Conservation (phyloP, 2,888 invertebrate genomes). For the Osedax fenrisi region DNA sequence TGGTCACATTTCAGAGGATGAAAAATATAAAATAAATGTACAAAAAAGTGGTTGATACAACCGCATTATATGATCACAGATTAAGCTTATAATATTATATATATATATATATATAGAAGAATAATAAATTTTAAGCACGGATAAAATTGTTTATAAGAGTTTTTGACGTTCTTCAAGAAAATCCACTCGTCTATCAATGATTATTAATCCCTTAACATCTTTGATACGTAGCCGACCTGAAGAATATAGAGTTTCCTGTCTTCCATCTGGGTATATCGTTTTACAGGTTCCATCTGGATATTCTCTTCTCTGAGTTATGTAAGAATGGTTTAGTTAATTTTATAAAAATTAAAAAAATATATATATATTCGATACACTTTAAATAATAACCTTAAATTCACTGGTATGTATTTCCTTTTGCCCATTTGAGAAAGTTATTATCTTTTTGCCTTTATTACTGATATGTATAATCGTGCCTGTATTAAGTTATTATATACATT, state of each 20-base stretch:
- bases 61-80: no score
- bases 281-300: slow-evolving; percentile 86
- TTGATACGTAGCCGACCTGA: slow-evolving; percentile 75
- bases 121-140: no score
- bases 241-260: slow-evolving; percentile 77
- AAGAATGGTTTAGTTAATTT: slow-evolving; percentile 4
- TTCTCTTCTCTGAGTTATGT: slow-evolving; percentile 61
- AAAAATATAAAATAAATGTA: no score
- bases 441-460: slow-evolving; percentile 59
- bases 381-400: slow-evolving; percentile 61
- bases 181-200: slow-evolving; percentile 58
- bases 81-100: no score
- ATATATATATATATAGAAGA: no score
- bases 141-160: no score
- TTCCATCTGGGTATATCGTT: slow-evolving; percentile 73
- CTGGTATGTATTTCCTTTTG: slow-evolving; percentile 75
- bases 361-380: background rate
- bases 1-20: no score
- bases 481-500: background rate
- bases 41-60: no score
- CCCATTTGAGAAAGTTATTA: slow-evolving; percentile 69
- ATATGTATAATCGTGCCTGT: slow-evolving; percentile 44
- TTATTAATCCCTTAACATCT: slow-evolving; percentile 69
- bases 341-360: background rate
- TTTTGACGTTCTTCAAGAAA: background rate